Conservation (phyloP, 2,888 invertebrate species). For the Philopedon plagiatum region DNA sequence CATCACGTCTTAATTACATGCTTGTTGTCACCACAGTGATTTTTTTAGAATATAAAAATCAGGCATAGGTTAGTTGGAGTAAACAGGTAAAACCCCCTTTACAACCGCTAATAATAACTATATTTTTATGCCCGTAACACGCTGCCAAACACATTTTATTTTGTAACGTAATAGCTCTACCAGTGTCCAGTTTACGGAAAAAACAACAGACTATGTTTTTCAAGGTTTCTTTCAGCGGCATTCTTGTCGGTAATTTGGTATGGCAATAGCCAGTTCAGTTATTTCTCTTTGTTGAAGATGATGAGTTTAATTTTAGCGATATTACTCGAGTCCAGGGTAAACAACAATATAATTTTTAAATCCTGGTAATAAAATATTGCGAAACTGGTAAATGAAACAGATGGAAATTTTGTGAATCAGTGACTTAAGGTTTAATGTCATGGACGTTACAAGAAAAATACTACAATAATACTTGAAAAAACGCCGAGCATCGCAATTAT, state of each 20-base stretch:
- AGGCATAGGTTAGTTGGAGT: no score
- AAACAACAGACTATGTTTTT: conserved; percentile 3
- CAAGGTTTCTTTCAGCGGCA: neutral
- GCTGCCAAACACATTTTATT: neutral
- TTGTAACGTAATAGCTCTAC: neutral
- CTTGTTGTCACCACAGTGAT: no score
- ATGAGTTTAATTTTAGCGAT: conserved; percentile 1
- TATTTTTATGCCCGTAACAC: neutral
- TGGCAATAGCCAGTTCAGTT: conserved; percentile 9
- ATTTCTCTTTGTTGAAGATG: conserved; percentile 11
- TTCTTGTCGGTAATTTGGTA: conserved; percentile 3
- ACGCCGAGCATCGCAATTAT: no score
- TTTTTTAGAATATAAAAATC: no score
- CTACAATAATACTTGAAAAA: no score
- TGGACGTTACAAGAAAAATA: neutral
- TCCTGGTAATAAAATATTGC: conserved; percentile 2
- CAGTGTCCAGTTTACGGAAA: neutral
- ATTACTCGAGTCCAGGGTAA: conserved; percentile 1
- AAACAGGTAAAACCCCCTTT: no score
- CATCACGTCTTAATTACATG: no score
- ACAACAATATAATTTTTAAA: neutral
- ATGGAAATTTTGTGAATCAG: neutral
- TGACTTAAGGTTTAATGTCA: conserved; percentile 1
- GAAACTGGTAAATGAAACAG: neutral
- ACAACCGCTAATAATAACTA: neutral